Base-by-base conservation (phyloP, 2,113 vertebrate species). In the Neofelis nebulosa region DNA sequence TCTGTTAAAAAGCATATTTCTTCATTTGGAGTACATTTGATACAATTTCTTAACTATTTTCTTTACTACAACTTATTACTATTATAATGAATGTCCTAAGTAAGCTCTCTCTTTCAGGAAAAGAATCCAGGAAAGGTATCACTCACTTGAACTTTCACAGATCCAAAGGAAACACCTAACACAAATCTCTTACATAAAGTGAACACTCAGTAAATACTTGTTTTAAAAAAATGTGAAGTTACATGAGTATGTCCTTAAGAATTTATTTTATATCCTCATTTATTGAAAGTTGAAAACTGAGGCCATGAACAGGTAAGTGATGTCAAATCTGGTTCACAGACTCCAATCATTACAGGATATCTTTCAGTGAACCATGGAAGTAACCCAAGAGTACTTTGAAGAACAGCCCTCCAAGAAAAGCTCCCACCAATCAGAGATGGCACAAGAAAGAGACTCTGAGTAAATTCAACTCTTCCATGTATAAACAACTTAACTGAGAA, bases 401-500 rank as follows among this genome's bases (percentile, higher is more conserved):
- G 33, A 78, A 73, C 0, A 89, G 12, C 6, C 25, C 23, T 84
- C 16, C 36, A 36, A 73, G 31, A 82, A 68, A 86, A 68, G 31
- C 7, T 63, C 38, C 48, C 57, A 48, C 38, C 63, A 78, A 45
- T 81, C 21, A 31, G 3, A 88, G 1, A 29, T 16, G 25, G 36
- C 16, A 80, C 38, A 91, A 61, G 27, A 13, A 31, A 91, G 33
- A 74, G 57, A 91, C 36, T 81, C 12, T 68, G 36, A 87, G 7
- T 86, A 84, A 78, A 88, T 66, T 45, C n/a, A 85, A 81, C 21
- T 38, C 15, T 5, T 89, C 9, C 38, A 81, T 48, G 84, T 86
- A 81, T 76, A 95, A 81, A 79, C 25, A 94, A 92, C 74, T 76
- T 96, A 92, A 95, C 13, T 94, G 13, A 94, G 31, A 16, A 55